Conservation (phyloP, 2,888 invertebrate species). For the Cantharis rustica region DNA sequence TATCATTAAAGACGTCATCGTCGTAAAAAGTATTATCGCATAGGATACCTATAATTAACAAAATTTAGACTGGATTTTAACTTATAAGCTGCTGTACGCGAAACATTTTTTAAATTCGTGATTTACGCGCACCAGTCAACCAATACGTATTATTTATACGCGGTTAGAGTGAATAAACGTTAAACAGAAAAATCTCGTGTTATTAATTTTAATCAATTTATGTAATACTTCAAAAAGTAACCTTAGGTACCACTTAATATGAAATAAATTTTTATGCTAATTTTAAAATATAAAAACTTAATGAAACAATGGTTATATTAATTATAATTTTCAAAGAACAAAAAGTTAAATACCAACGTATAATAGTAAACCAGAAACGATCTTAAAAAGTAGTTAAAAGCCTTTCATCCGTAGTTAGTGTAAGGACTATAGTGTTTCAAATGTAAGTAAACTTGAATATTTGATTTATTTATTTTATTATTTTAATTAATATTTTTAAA, state of each 20-base stretch:
- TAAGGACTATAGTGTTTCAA: background rate
- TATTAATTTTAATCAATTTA: background rate
- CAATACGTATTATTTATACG: background rate
- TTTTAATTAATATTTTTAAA: background rate
- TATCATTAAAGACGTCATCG: background rate
- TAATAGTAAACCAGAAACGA: background rate
- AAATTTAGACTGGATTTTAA: background rate
- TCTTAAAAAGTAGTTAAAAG: background rate
- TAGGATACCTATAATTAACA: background rate
- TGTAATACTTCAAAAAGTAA: background rate
- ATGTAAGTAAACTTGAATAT: background rate
- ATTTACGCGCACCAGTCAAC: background rate
- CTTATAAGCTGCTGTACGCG: background rate
- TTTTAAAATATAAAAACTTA: background rate
- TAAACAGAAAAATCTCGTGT: background rate
- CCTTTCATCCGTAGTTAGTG: background rate
- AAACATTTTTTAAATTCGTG: background rate
- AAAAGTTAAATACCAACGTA: background rate
- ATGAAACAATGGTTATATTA: background rate
- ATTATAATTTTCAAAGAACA: background rate
- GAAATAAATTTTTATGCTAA: background rate
- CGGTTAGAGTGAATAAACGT: background rate
- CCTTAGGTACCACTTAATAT: background rate
- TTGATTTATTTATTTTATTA: background rate
- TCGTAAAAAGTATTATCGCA: background rate